A percentile compares a stretch with the other conserved stretches of the same genome.
Evolutionary conservation across 2,888 invertebrate species (phyloP).

Genomic region (Epicampocera succincta): DNA sequence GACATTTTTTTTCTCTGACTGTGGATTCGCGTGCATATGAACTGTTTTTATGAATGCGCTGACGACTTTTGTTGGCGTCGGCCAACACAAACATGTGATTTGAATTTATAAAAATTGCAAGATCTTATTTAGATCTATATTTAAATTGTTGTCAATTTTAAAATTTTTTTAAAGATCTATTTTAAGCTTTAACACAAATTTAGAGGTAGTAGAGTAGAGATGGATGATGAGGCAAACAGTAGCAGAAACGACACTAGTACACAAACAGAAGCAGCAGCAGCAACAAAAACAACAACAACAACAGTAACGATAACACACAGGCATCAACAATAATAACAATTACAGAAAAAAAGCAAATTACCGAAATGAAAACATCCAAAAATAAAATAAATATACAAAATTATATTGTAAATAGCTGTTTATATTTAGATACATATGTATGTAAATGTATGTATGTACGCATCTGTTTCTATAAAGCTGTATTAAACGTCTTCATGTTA

Average conservation of each 20-base stretch:
- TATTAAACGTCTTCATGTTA: too few relatives aligned
- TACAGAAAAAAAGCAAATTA: conserved; percentile 52
- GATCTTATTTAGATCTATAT: conserved; percentile 67
- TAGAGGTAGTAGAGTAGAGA: conserved; percentile 14
- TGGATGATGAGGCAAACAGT: conserved; percentile 16
- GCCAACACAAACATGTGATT: conserved; percentile 68
- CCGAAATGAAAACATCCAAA: conserved; percentile 55
- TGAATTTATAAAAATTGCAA: conserved; percentile 69
- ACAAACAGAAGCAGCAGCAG: background rate
- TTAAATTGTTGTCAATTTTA: conserved; percentile 69
- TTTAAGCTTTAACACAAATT: conserved; percentile 68
- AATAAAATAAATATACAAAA: conserved; percentile 13
- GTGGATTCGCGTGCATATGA: conserved; percentile 63
- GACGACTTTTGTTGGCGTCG: conserved; percentile 68
- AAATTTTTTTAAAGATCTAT: conserved; percentile 67
- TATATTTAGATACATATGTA: background rate
- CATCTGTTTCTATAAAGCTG: too few relatives aligned
- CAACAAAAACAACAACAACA: background rate
- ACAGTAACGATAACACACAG: conserved; percentile 12
- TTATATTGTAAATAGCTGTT: background rate
- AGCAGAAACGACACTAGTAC: background rate
- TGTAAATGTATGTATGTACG: background rate
- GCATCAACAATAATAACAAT: conserved; percentile 10
- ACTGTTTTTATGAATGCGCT: conserved; percentile 67
- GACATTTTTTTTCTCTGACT: conserved; percentile 41